Evolutionary conservation across 2,797 vertebrate genomes (phyloP).

Genomic region (Lepidocolaptes lacrymiger): DNA sequence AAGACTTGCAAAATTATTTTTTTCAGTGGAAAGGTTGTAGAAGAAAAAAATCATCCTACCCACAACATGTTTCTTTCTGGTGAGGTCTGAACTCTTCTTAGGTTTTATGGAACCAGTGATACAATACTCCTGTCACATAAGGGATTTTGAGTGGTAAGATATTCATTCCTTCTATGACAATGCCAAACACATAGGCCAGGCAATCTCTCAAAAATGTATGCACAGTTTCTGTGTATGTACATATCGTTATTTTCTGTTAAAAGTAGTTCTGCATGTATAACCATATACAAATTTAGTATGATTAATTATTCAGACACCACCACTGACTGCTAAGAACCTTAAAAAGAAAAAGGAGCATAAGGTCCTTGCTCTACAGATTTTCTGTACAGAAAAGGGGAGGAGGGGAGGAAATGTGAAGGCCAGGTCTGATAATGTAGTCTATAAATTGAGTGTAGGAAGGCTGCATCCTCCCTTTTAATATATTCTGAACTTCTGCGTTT

Average conservation of each 20-base stretch:
- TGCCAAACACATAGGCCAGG: neutral
- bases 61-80: neutral
- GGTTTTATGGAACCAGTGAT: neutral
- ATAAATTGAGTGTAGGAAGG: conserved; percentile 21
- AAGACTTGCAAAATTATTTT: neutral
- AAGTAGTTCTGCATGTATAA: conserved; percentile 34
- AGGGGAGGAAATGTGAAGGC: conserved; percentile 3
- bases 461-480: conserved; percentile 4
- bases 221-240: neutral
- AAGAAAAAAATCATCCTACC: neutral
- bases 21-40: neutral
- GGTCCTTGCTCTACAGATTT: neutral
- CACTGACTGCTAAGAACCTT: neutral
- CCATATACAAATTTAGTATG: neutral
- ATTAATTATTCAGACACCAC: conserved; percentile 35
- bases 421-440: neutral
- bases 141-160: neutral
- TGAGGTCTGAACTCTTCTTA: neutral
- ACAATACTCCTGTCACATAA: neutral
- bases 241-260: neutral
- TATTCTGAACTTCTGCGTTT: neutral
- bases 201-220: neutral
- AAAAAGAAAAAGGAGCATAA: neutral
- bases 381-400: neutral
- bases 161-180: neutral